Base-by-base conservation (phyloP, 2,888 invertebrate species). In the Oscheius sp. region DNA sequence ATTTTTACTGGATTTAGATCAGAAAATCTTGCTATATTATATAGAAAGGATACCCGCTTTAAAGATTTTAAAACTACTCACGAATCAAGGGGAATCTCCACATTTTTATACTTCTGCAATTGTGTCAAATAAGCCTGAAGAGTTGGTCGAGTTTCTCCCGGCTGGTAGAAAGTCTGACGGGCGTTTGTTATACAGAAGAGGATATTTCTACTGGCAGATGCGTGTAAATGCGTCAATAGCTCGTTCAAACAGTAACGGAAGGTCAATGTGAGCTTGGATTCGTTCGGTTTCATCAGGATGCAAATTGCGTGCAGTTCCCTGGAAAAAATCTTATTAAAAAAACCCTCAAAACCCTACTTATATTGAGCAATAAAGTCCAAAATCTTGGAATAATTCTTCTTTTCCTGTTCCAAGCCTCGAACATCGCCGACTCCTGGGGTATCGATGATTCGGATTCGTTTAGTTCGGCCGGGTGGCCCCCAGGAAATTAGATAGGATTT, bases 341-440 rank as follows among this genome's bases (percentile, higher is more conserved):
- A 2, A 29, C 12, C 29, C 23, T 63, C 2, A 61, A 41, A 64
- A 1, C 0, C 69, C 45, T 2, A 45, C 70, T 45, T 46, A 21
- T 27, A 70, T 13, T 27, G 21, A 0, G 70, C 45, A 29, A 70
- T 70, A 59, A 18, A 46, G 18, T 56, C 68, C 21, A 79, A 29
- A 43, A 76, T 79, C 27, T 64, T 74, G 52, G 56, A 59, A 68
- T 80, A 76, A 68, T 85, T 85, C 41, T 53, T 43, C 23, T 76
- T 77, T 63, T 85, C 85, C 59, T 79, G 74, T 9, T 77, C 77
- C 12, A 76, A 18, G 2, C 85, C 85, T 0, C 73, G 23, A 5
- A 77, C 76, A 69, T 85, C 85, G 18, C 81, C 83, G 13, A 85
- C 74, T 6, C 85, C 85, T 12, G 85, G 85, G 5, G 83, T 85